phyloP scores from a whole-genome alignment of 2,797 vertebrate species.

The Pachyuromys duprasi region DNA sequence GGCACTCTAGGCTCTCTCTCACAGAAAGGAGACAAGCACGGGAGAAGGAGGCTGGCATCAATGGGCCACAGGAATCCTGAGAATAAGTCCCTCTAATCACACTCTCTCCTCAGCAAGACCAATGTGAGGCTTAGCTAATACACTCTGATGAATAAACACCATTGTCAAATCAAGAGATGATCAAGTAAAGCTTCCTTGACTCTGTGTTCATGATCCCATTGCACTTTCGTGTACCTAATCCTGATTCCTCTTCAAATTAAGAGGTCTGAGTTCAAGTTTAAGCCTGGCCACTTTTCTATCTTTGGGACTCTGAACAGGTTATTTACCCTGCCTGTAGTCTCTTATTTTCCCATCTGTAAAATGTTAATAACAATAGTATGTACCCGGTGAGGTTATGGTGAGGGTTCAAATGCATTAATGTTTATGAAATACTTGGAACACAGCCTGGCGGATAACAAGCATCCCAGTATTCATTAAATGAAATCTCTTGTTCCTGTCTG shows the following conservation, averaged over 20 bases:
- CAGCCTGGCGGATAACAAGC: not conserved
- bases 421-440: not conserved
- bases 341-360: conserved; percentile 28
- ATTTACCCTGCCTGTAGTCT: not conserved
- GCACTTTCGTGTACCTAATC: not conserved
- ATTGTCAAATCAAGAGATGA: not conserved
- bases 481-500: conserved; percentile 24
- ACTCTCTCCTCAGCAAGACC: not conserved
- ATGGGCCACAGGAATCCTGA: not conserved
- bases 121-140: not conserved
- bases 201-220: not conserved
- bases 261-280: not conserved
- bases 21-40: not conserved
- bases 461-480: not conserved
- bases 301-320: not conserved
- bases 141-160: not conserved
- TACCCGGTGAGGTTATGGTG: not conserved
- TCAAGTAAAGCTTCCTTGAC: not conserved
- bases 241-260: not conserved
- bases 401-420: not conserved
- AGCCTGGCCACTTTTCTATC: not conserved
- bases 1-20: not conserved
- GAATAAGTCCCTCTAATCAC: not conserved
- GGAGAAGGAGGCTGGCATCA: not conserved
- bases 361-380: not conserved